These are phyloP conservation scores for Timema cristinae DNA, from an alignment of 2,888 invertebrate species.

Conservation along the genomic window DNA sequence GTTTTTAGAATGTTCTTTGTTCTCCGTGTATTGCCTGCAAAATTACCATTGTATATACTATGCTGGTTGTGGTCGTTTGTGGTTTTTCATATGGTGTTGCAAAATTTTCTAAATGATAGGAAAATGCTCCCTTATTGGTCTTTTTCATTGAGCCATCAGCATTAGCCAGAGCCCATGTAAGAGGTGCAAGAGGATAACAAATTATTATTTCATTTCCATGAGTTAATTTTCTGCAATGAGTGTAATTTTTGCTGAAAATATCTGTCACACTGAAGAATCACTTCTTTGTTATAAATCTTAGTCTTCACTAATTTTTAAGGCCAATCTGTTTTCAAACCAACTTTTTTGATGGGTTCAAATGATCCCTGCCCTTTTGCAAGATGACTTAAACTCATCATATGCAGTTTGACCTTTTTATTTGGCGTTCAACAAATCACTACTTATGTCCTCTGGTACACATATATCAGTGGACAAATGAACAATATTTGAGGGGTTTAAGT, in stretches of 20 bases:
- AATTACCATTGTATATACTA: neutral
- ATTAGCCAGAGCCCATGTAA: neutral
- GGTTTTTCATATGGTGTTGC: constrained; percentile 3
- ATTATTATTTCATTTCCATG: neutral
- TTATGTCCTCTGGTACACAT: neutral
- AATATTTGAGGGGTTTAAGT: neutral
- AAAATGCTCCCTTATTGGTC: neutral
- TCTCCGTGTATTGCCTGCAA: constrained; percentile 3
- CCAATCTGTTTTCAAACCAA: too few relatives aligned
- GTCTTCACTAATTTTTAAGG: too few relatives aligned
- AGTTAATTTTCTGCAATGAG: constrained; percentile 1
- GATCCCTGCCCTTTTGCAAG: neutral
- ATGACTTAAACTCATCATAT: neutral
- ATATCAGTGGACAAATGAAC: neutral
- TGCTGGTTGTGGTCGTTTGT: neutral
- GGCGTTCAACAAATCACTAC: constrained; percentile 7
- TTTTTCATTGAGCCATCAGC: constrained; percentile 5
- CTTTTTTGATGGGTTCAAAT: neutral
- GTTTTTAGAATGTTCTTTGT: neutral
- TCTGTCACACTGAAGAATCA: constrained; percentile 4
- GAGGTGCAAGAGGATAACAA: constrained; percentile 1
- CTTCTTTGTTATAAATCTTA: too few relatives aligned
- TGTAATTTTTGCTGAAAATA: constrained; percentile 6
- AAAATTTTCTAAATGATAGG: constrained; percentile 1
- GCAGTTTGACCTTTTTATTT: neutral